Conservation (phyloP, 2,113 vertebrate genomes). For the Rhagologus leucostigma region DNA sequence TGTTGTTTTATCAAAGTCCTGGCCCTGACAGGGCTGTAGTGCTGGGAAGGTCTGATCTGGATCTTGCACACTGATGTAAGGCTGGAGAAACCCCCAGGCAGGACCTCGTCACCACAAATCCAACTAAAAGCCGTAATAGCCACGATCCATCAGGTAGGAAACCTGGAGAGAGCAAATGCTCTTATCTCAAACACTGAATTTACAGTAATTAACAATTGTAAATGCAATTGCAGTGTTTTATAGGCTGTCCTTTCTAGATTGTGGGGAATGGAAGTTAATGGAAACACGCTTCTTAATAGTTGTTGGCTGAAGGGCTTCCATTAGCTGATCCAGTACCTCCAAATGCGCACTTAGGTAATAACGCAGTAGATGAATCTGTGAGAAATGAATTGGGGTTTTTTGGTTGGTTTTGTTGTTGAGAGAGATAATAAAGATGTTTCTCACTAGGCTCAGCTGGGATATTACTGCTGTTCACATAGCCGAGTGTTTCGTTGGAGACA, state of each 20-base stretch:
- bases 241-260: not conserved
- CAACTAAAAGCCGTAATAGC: not conserved
- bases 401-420: not conserved
- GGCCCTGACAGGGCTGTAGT: not conserved
- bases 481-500: slow-evolving; percentile 5
- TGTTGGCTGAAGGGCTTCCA: slow-evolving; percentile 16
- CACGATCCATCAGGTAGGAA: not conserved
- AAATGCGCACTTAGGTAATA: not conserved
- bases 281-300: slow-evolving; percentile 12
- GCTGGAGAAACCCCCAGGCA: not conserved
- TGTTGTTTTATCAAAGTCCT: rapidly evolving
- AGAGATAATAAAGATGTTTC: slow-evolving; percentile 26
- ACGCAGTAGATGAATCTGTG: not conserved
- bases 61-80: not conserved
- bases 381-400: not conserved
- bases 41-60: not conserved
- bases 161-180: not conserved
- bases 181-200: not conserved
- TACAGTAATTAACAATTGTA: slow-evolving; percentile 47
- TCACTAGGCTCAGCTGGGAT: not conserved
- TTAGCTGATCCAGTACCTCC: slow-evolving; percentile 24
- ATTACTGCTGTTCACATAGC: not conserved
- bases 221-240: not conserved
- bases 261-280: slow-evolving; percentile 27
- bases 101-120: rapidly evolving